Evolutionary conservation across 2,888 invertebrate genomes (phyloP).

Genomic region (Hypena proboscidalis): DNA sequence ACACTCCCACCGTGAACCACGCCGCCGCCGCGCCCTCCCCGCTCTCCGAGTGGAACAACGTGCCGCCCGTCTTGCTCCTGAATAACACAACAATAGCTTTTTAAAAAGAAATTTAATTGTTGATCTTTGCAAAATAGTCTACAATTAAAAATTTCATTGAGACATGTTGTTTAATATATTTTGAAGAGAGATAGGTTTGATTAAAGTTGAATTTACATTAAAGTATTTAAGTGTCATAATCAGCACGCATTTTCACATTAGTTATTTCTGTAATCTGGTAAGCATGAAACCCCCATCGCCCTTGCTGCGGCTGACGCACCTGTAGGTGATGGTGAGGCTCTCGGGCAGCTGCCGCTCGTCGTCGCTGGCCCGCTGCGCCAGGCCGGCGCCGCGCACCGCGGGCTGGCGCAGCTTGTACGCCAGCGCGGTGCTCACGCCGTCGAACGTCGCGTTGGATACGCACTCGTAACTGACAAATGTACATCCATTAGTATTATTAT

Average conservation of each 20-base stretch:
- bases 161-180: too few relatives aligned
- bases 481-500: too few relatives aligned
- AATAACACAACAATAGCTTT: not conserved
- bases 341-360: slow-evolving; percentile 44
- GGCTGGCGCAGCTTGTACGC: slow-evolving; percentile 84
- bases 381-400: slow-evolving; percentile 56
- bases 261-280: too few relatives aligned
- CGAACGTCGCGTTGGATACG: slow-evolving; percentile 94
- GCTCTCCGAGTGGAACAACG: slow-evolving; percentile 88
- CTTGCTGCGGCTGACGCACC: slow-evolving; percentile 52
- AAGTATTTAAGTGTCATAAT: too few relatives aligned
- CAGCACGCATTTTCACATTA: too few relatives aligned
- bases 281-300: too few relatives aligned
- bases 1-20: slow-evolving; percentile 89
- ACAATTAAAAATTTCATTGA: too few relatives aligned
- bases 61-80: slow-evolving; percentile 91
- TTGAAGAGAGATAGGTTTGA: too few relatives aligned
- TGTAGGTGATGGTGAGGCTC: slow-evolving; percentile 71
- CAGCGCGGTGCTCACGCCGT: slow-evolving; percentile 88
- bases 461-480: slow-evolving; percentile 90
- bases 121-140: too few relatives aligned
- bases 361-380: slow-evolving; percentile 42
- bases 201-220: too few relatives aligned
- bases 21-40: slow-evolving; percentile 33
- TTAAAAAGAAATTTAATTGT: not conserved